Evolutionary conservation across 2,888 invertebrate species (phyloP).

Genomic region (Drosophila demipolita): DNA sequence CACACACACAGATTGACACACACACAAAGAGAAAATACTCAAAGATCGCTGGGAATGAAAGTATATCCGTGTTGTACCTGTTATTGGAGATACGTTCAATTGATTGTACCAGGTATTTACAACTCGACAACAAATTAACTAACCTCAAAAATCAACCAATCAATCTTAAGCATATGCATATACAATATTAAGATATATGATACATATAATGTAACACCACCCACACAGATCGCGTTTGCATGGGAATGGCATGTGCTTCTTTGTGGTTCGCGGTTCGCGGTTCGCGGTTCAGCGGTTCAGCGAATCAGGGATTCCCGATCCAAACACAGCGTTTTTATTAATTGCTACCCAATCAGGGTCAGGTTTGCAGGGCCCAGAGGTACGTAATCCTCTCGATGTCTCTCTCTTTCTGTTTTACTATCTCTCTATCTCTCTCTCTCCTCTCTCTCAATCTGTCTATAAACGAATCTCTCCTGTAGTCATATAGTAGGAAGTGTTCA

Average conservation of each 20-base stretch:
- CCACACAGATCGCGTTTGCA: constrained; percentile 51
- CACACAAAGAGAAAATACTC: constrained; percentile 14
- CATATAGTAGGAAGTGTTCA: constrained; percentile 19
- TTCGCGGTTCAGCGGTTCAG: constrained; percentile 9
- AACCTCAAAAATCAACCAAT: constrained; percentile 32
- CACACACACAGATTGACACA: constrained; percentile 11
- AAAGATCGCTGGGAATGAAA: constrained; percentile 48
- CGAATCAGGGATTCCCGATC: constrained; percentile 26
- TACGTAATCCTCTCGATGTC: constrained; percentile 43
- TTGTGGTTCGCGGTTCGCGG: constrained; percentile 38
- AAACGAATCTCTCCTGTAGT: constrained; percentile 45
- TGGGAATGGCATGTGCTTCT: constrained; percentile 62
- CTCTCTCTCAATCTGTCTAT: constrained; percentile 20
- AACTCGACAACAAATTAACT: constrained; percentile 48
- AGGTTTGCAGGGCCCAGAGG: constrained; percentile 37
- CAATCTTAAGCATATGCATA: constrained; percentile 36
- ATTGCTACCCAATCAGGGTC: constrained; percentile 23
- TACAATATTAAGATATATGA: constrained; percentile 33
- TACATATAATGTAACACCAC: constrained; percentile 25
- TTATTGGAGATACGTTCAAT: constrained; percentile 61
- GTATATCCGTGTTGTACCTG: constrained; percentile 48
- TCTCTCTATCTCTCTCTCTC: constrained; percentile 7
- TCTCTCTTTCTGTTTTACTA: constrained; percentile 17
- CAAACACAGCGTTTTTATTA: constrained; percentile 25
- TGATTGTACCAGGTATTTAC: constrained; percentile 61